phyloP scores from a whole-genome alignment of 2,888 invertebrate species.

The Rhopalosiphum nymphaeae region DNA sequence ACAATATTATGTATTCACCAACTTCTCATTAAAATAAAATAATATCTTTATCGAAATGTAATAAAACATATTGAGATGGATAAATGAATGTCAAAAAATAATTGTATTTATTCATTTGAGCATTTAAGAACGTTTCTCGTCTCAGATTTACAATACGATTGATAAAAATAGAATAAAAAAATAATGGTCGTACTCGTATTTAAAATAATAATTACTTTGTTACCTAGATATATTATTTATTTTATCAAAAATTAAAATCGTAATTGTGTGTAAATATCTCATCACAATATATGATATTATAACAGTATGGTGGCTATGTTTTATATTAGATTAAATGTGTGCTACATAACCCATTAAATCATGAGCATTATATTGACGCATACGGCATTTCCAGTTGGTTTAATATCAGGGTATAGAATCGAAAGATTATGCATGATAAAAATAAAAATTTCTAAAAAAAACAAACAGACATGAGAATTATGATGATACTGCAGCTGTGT shows the following conservation, averaged over 20 bases:
- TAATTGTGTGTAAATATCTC: not conserved
- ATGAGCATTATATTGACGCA: not conserved
- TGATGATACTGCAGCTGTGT: slow-evolving; percentile 24
- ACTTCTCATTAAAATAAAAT: not conserved
- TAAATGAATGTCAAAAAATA: not conserved
- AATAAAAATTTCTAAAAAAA: not conserved
- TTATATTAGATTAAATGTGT: not conserved
- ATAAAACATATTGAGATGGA: not conserved
- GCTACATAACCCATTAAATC: not conserved
- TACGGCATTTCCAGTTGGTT: slow-evolving; percentile 18
- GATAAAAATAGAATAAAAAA: not conserved
- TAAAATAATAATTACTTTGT: not conserved
- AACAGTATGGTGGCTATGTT: not conserved
- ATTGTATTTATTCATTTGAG: not conserved
- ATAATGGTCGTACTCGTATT: not conserved
- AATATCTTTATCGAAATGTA: not conserved
- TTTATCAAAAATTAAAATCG: not conserved
- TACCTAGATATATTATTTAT: not conserved
- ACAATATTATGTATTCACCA: too few species aligned
- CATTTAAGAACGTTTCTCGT: not conserved
- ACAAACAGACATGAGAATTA: slow-evolving; percentile 42
- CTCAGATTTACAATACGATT: not conserved
- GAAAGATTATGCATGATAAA: slow-evolving; percentile 35
- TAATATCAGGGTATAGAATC: slow-evolving; percentile 31
- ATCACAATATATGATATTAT: not conserved